Evolutionary conservation across 1,140 invertebrate genomes (phyloP), one percentile per base, ranked within the genome.

Genomic region (Drosophila teissieri): DNA sequence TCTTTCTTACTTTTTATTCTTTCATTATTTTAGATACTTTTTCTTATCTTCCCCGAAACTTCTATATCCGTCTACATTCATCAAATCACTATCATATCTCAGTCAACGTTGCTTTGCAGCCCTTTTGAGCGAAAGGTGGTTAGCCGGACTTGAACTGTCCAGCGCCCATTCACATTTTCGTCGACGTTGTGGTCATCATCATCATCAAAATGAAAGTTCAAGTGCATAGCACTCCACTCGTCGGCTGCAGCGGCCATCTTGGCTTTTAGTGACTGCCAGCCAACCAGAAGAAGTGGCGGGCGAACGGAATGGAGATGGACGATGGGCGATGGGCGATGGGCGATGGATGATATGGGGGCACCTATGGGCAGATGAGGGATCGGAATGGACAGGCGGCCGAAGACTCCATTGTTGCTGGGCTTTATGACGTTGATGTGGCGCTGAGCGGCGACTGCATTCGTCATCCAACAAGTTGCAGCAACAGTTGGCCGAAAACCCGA

Each of bases 381-480:
- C 42, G 51, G 51, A 75, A 19, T 75, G 72, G 53, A 40, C 54
- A 76, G 44, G 27, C 36, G 64, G 36, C 53, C 51, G 36, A 40
- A 14, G 42, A 24, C 52, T 37, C 44, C 60, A 63, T 61, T 64
- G 62, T 73, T 81, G 73, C 58, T 77, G 65, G 19, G 64, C 53
- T 76, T 84, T 85, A 84, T 85, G 82, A 85, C 78, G 55, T 78
- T 85, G 82, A 86, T 78, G 78, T 74, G 77, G 77, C 81, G 61
- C 74, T 78, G 79, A 39, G 57, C 46, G 56, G 31, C 61, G 54
- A 69, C 63, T 63, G 73, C 63, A 73, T 77, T 68, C 58, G 54
- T 64, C 64, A 74, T 70, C 73, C 83, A 88, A 89, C 83, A 88
- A 89, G 83, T 89, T 89, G 81, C 81, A 86, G 80, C 67, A 88